A percentile compares a stretch with the other conserved stretches of the same genome.
These are phyloP conservation scores for Semnornis frantzii DNA, from an alignment of 2,113 vertebrate genomes.

Conservation along the genomic window DNA sequence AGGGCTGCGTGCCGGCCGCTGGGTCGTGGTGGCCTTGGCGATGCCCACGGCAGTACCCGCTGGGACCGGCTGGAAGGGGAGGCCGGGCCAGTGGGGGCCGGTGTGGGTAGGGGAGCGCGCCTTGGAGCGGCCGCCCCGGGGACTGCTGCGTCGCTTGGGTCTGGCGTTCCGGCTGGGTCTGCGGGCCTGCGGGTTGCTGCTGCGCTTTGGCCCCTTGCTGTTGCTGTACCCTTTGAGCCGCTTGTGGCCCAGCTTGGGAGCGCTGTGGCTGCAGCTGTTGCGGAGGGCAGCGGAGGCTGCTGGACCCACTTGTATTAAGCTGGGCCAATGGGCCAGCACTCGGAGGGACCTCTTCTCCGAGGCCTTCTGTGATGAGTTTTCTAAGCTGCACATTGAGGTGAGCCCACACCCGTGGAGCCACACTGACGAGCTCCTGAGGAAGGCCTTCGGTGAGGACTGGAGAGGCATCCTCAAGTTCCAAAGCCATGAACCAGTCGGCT, in stretches of 20 bases:
- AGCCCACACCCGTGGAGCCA: slow-evolving; percentile 87
- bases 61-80: neutral
- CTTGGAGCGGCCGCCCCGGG: neutral
- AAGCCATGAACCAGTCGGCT: slow-evolving; percentile 88
- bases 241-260: slow-evolving; percentile 68
- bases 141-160: slow-evolving; percentile 27
- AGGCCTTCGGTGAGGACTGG: slow-evolving; percentile 89
- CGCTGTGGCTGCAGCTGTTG: slow-evolving; percentile 83
- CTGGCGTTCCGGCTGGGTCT: slow-evolving; percentile 77
- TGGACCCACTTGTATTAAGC: slow-evolving; percentile 90
- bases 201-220: slow-evolving; percentile 88
- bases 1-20: neutral
- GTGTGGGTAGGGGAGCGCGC: neutral
- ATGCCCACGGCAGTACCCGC: neutral
- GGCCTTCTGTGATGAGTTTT: slow-evolving; percentile 88
- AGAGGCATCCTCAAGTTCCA: slow-evolving; percentile 78
- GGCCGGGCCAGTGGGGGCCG: neutral
- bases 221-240: slow-evolving; percentile 84
- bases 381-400: slow-evolving; percentile 86
- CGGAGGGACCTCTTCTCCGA: slow-evolving; percentile 89
- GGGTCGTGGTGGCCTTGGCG: neutral
- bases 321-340: slow-evolving; percentile 97
- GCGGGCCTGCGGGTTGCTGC: slow-evolving; percentile 81
- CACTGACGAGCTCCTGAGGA: slow-evolving; percentile 82
- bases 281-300: slow-evolving; percentile 88